These are phyloP conservation scores for Galaxias olidus DNA, from an alignment of 2,797 vertebrate genomes.

Conservation along the genomic window DNA sequence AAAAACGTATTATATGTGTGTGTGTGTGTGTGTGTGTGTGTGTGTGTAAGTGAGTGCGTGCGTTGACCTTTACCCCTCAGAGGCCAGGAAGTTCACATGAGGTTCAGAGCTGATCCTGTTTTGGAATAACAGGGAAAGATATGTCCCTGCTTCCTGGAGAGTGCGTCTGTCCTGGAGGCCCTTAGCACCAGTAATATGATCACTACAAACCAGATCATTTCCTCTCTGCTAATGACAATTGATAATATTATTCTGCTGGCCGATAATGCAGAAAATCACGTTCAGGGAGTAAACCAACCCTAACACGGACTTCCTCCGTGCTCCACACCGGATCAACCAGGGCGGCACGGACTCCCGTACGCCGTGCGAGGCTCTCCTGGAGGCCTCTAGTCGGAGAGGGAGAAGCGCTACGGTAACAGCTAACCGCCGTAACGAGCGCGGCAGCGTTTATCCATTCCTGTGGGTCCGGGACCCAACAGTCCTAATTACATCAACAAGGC, in stretches of 20 bases:
- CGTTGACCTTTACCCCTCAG: not conserved
- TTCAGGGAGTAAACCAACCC: not conserved
- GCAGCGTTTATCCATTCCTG: slow-evolving; percentile 27
- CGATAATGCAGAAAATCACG: slow-evolving; percentile 27
- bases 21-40: slow-evolving; percentile 17
- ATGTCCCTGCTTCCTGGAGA: slow-evolving; percentile 3
- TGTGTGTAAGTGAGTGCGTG: slow-evolving; percentile 6
- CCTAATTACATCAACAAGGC: slow-evolving; percentile 39
- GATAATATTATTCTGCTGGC: slow-evolving; percentile 16
- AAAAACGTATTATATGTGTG: not conserved
- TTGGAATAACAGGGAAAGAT: slow-evolving; percentile 9
- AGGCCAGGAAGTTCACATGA: not conserved
- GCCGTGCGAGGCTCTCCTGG: slow-evolving; percentile 5
- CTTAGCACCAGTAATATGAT: slow-evolving; percentile 13
- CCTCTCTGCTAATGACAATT: slow-evolving; percentile 30
- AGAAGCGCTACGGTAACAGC: not conserved
- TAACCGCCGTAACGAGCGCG: slow-evolving; percentile 26
- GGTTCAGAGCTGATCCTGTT: not conserved
- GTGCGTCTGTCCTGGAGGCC: slow-evolving; percentile 7
- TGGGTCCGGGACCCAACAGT: slow-evolving; percentile 27
- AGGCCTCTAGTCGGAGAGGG: not conserved
- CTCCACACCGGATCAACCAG: slow-evolving; percentile 4
- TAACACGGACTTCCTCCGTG: slow-evolving; percentile 29
- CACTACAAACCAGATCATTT: slow-evolving; percentile 16
- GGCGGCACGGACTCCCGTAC: not conserved